Percentiles rank a stretch among this genome's conserved stretches.
These are phyloP conservation scores for Ophioderma brevispina DNA, from an alignment of 35 echinoderm and acorn worm species.

Conservation along the genomic window DNA sequence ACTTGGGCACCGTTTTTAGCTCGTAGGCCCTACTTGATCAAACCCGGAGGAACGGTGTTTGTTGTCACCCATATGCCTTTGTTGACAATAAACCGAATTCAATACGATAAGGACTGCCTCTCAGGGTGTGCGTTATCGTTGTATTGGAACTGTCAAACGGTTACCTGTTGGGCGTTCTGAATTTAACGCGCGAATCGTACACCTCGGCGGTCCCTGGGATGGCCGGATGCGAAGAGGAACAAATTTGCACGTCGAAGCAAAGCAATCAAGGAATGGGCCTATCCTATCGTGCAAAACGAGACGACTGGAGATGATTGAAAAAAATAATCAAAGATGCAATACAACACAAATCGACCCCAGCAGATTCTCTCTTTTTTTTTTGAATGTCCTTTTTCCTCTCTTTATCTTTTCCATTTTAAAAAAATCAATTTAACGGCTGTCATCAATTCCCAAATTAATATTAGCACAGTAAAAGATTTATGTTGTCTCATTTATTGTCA, in stretches of 20 bases:
- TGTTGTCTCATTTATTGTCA: too few relatives aligned
- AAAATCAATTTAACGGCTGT: too few relatives aligned
- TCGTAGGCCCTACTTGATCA: constrained; percentile 1
- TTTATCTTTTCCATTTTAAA: neutral
- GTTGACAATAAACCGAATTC: neutral
- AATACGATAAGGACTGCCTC: neutral
- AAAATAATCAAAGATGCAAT: neutral
- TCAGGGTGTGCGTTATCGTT: neutral
- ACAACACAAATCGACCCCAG: neutral
- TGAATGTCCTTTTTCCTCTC: neutral
- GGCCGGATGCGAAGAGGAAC: neutral
- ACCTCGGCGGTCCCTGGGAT: neutral
- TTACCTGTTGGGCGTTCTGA: neutral
- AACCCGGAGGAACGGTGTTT: neutral
- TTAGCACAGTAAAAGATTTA: too few relatives aligned
- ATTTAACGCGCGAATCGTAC: neutral
- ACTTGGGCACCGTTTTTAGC: constrained; percentile 7
- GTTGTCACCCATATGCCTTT: neutral
- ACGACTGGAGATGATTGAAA: neutral
- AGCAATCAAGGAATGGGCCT: neutral
- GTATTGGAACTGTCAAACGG: neutral
- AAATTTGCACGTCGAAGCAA: neutral
- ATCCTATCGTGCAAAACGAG: neutral
- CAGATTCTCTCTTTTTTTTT: neutral
- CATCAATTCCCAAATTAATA: too few relatives aligned